Base-by-base conservation (phyloP, 2,113 vertebrate species). In the Oxyura jamaicensis region DNA sequence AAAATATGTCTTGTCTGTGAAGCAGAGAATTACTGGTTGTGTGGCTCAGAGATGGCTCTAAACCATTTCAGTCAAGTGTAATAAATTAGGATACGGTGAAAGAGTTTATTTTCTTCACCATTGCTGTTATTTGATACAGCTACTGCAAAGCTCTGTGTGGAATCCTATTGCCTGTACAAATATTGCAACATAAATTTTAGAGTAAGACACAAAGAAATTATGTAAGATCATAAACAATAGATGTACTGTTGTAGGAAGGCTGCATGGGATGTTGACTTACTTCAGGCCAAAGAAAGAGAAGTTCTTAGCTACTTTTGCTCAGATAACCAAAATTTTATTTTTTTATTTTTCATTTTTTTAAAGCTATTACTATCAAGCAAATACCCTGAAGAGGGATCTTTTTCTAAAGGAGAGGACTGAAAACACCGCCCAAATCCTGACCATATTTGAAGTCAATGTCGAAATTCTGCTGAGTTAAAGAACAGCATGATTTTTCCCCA, bases 401-500 rank as follows among this genome's bases (percentile, higher is more conserved):
- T 73, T 5, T 23, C 35, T 74, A 14, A 72, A 77, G 68, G 18
- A 39, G 20, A 73, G 20, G 20, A n/a, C 82, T 79, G 25, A 20
- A 82, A 87, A 83, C 21, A 44, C 53, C n/a, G 52, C 44, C 22
- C 50, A 80, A 42, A 77, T 33, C 28, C 46, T 77, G 62, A 82
- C 50, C 31, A 26, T 29, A 16, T 90, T 77, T 91, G 55, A 74
- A 90, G 63, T 52, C 35, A 46, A 18, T 52, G 55, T 35, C 67
- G 79, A 87, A 90, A 94, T 87, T 96, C 46, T 88, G 69, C 85
- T 85, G 67, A 95, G 33, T 83, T 93, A 74, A 65, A 86, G 53
- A 91, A 71, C 52, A 78, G n/a, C 28, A 6, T 23, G n/a, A 71
- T 93, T 90, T 90, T 85, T 1, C 19, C 53, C 59, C 59, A 76